Evolutionary conservation across 2,888 invertebrate species (phyloP), one percentile per base, ranked within the genome.

Genomic region (Pinctada fucata): DNA sequence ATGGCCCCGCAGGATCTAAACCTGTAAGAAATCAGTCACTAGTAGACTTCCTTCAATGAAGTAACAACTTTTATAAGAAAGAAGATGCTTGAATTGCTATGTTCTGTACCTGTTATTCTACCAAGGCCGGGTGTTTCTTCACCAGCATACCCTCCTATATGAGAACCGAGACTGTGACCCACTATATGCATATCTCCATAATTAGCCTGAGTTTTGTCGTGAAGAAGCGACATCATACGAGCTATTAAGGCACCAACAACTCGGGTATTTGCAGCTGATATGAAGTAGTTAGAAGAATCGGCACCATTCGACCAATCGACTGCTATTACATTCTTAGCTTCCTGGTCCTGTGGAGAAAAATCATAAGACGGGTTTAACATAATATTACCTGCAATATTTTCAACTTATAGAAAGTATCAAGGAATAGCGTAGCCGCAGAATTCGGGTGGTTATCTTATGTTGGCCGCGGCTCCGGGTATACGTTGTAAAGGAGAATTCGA

Each of bases 81-180:
- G 13, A 58, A 58, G 58, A 10, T 58, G 13, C 6, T 10, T 58
- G 58, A 58, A 58, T 58, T 13, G 13, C 58, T 58, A 6, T 58
- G 13, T 10, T 70, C 49, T 10, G 6, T 68, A 87, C 91, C 90
- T 45, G 89, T 89, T 48, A 91, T 89, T 45, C 91, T 77, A 8
- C 89, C 90, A 4, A 91, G 76, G 50, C 85, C 85, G 10, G 76
- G 79, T 4, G 86, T 68, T 64, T 83, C 47, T 90, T 96, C 95
- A 4, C 97, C 97, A 0, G 96, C 96, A 90, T 97, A 97, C n/a
- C 96, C 97, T 0, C 96, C 96, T 0, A 96, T 96, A 89, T 97
- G 97, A 0, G 97, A 96, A 0, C 97, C 97, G 80, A 97, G 93
- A 81, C 97, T 97, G 93, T 97, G 97, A 0, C 97, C 97, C 80